A percentile compares a stretch with the other conserved stretches of the same genome.
Evolutionary conservation across 2,888 invertebrate species (phyloP).

Genomic region (Nemotelus pantherinus): DNA sequence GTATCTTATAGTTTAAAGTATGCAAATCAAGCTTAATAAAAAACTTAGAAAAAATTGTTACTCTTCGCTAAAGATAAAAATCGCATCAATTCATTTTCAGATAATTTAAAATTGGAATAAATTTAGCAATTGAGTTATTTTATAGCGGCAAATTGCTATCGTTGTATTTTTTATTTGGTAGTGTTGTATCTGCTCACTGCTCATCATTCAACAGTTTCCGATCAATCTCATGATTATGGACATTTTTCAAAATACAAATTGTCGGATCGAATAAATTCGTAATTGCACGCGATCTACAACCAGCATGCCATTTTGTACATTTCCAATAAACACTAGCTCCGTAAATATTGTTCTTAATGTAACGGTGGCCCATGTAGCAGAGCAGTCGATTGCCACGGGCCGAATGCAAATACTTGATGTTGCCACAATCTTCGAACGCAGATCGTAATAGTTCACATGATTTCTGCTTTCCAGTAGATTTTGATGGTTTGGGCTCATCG

Average conservation of each 20-base stretch:
- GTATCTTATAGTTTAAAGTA: too few relatives aligned
- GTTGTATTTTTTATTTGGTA: too few relatives aligned
- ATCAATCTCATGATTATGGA: slow-evolving; percentile 61
- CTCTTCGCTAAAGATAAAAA: too few relatives aligned
- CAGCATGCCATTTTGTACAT: slow-evolving; percentile 64
- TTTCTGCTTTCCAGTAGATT: slow-evolving; percentile 16
- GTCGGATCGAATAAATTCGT: slow-evolving; percentile 58
- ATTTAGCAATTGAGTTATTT: too few relatives aligned
- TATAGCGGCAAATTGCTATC: too few relatives aligned
- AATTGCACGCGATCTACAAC: slow-evolving; percentile 63
- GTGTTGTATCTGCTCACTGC: not conserved
- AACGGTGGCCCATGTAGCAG: slow-evolving; percentile 62
- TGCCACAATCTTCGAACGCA: slow-evolving; percentile 57
- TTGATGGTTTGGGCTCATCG: not conserved
- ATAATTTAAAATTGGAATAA: too few relatives aligned
- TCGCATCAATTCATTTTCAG: too few relatives aligned
- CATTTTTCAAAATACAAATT: slow-evolving; percentile 60
- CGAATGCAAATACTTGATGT: slow-evolving; percentile 59
- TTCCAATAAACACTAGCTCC: slow-evolving; percentile 64
- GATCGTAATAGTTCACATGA: slow-evolving; percentile 52
- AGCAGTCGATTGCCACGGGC: slow-evolving; percentile 61
- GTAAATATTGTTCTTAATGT: slow-evolving; percentile 63
- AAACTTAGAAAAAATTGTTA: too few relatives aligned
- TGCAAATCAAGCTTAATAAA: too few relatives aligned
- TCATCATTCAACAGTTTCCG: slow-evolving; percentile 7